Conservation (phyloP, 2,797 vertebrate genomes). For the Scomberomorus guttatus region DNA sequence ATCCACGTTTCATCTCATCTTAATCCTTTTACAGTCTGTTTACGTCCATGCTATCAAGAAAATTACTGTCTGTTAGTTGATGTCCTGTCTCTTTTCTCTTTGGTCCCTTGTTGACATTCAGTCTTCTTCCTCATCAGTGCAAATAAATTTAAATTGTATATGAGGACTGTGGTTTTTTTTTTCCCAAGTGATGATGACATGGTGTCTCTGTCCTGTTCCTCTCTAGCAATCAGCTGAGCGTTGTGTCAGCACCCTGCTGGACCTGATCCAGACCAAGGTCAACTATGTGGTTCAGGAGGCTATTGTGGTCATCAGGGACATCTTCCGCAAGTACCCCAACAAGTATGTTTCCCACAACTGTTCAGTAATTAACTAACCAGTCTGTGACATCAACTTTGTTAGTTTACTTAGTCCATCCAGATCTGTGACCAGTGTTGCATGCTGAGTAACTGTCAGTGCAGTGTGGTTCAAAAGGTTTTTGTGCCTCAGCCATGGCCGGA, state of each 20-base stretch:
- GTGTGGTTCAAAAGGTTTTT: too few species aligned
- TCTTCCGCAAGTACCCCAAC: constrained; percentile 99
- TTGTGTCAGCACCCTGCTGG: constrained; percentile 95
- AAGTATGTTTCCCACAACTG: constrained; percentile 86
- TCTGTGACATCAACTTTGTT: background rate
- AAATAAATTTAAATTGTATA: background rate
- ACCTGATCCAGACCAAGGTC: constrained; percentile 98
- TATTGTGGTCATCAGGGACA: constrained; percentile 98
- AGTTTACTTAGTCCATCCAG: background rate
- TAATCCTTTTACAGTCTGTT: too few species aligned
- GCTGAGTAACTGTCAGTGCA: too few species aligned
- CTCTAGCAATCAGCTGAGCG: constrained; percentile 96
- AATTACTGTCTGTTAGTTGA: too few species aligned
- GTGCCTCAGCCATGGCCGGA: too few species aligned
- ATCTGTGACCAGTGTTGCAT: too few species aligned
- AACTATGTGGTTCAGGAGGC: constrained; percentile 99
- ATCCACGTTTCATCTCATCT: too few species aligned
- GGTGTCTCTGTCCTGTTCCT: constrained; percentile 12
- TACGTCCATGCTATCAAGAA: too few species aligned
- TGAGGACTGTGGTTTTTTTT: background rate
- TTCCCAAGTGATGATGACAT: background rate
- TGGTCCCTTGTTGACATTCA: too few species aligned
- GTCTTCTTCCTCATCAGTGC: too few species aligned
- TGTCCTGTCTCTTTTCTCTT: too few species aligned
- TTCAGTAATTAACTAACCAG: background rate